A percentile compares a stretch with the other conserved stretches of the same genome.
Conservation (phyloP, 2,888 invertebrate genomes). For the Pseudolycoriella hygida region DNA sequence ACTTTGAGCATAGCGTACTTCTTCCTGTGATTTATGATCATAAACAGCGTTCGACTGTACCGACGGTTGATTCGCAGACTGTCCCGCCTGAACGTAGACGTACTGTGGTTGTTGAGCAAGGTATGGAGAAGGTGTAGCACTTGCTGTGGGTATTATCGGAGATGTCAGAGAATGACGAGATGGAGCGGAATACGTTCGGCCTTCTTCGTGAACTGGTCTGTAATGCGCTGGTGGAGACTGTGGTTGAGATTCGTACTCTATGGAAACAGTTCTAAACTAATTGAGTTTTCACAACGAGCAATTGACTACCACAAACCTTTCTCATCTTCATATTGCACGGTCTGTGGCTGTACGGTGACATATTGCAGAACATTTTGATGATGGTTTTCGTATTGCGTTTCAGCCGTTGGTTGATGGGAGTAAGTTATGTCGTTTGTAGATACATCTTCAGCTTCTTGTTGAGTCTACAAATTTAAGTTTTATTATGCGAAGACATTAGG, state of each 20-base stretch:
- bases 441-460: background rate
- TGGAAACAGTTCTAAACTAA: too few species aligned
- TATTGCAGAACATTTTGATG: slow-evolving; percentile 4
- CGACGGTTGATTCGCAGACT: too few species aligned
- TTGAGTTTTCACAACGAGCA: background rate
- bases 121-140: slow-evolving; percentile 5
- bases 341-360: slow-evolving; percentile 3
- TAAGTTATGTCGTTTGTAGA: slow-evolving; percentile 1
- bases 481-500: too few species aligned
- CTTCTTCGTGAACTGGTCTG: slow-evolving; percentile 10
- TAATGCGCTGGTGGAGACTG: slow-evolving; percentile 1
- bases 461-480: background rate
- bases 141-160: slow-evolving; percentile 6
- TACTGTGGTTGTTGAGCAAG: slow-evolving; percentile 11
- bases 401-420: background rate
- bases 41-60: too few species aligned
- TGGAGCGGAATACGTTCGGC: slow-evolving; percentile 9
- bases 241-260: slow-evolving; percentile 2
- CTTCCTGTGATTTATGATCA: too few species aligned
- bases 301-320: background rate
- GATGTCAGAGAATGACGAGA: slow-evolving; percentile 8
- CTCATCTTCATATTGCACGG: background rate
- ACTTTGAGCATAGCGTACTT: background rate
- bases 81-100: slow-evolving; percentile 11
- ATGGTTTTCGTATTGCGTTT: background rate